Conservation (phyloP, 2,888 invertebrate genomes). For the Oligia strigilis region DNA sequence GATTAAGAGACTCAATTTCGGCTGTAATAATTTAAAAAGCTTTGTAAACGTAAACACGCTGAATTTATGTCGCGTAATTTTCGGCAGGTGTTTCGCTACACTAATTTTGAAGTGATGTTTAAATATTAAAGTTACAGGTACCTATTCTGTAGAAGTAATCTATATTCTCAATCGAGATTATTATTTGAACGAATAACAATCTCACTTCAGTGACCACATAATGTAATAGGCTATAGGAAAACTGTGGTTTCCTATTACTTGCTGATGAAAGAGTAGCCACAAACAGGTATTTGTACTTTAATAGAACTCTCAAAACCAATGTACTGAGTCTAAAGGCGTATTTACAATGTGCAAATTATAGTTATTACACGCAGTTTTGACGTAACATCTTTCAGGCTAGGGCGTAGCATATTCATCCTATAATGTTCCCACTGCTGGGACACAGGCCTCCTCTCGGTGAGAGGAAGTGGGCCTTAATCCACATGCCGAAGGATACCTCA, state of each 20-base stretch:
- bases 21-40: background rate
- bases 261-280: slow-evolving; percentile 43
- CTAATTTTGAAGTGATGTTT: background rate
- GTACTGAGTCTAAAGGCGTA: background rate
- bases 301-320: slow-evolving; percentile 28
- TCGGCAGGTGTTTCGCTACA: background rate
- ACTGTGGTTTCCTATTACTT: slow-evolving; percentile 48
- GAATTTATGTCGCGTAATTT: background rate
- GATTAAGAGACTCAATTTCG: background rate
- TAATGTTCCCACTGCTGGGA: too few species aligned
- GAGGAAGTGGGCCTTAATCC: too few species aligned
- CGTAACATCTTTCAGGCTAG: background rate
- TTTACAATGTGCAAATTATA: background rate
- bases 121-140: background rate
- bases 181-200: slow-evolving; percentile 13
- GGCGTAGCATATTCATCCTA: background rate
- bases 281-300: slow-evolving; percentile 39
- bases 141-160: background rate
- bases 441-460: too few species aligned
- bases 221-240: slow-evolving; percentile 18
- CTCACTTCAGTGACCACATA: slow-evolving; percentile 32
- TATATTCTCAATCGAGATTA: background rate
- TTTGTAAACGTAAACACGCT: background rate
- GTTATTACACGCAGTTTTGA: background rate
- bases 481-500: too few species aligned